Conservation (phyloP, 2,797 vertebrate genomes). For the Hypotaenidia philippensis region DNA sequence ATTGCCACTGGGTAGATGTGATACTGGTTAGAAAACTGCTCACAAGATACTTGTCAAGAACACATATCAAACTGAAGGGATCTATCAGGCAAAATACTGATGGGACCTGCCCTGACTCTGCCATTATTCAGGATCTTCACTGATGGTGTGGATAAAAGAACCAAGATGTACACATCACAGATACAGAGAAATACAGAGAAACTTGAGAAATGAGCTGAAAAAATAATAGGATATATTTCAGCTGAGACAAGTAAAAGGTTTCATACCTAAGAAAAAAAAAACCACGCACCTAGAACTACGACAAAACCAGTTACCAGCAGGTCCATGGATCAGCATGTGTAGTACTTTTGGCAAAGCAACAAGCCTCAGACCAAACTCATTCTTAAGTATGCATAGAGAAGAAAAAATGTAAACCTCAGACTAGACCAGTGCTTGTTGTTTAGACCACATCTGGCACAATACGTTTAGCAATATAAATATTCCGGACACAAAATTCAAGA, state of each 20-base stretch:
- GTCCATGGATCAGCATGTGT: not conserved
- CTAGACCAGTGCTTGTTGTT: not conserved
- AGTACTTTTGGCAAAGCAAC: not conserved
- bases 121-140: not conserved
- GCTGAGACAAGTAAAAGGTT: not conserved
- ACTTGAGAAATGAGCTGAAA: not conserved
- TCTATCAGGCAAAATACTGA: not conserved
- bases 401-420: not conserved
- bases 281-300: not conserved
- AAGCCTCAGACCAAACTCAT: not conserved
- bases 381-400: not conserved
- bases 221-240: not conserved
- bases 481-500: not conserved
- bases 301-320: not conserved
- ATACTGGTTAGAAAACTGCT: not conserved
- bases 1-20: not conserved
- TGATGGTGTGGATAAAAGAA: not conserved
- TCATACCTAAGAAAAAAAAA: not conserved
- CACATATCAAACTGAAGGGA: accelerated
- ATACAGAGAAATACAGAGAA: not conserved
- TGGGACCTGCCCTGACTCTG: not conserved
- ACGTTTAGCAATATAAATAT: not conserved
- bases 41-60: not conserved
- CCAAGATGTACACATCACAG: not conserved
- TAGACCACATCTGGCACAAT: not conserved